Percentiles rank a stretch among this genome's conserved stretches.
These are phyloP conservation scores for Agonopterix subpropinquella DNA, from an alignment of 2,888 invertebrate genomes.

Conservation along the genomic window DNA sequence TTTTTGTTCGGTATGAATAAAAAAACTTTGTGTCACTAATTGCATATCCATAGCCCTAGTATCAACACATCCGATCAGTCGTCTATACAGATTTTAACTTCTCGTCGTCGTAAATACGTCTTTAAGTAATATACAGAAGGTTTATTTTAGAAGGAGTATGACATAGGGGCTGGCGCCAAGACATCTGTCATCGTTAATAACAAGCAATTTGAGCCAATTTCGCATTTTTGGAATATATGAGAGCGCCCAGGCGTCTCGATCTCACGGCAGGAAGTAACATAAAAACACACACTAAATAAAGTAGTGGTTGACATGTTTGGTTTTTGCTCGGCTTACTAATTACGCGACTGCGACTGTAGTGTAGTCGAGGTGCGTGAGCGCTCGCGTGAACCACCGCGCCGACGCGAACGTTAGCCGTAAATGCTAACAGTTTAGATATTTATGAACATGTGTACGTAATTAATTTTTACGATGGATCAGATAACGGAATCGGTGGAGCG, in stretches of 20 bases:
- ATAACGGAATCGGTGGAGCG: constrained; percentile 62
- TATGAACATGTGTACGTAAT: constrained; percentile 74
- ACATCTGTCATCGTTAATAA: constrained; percentile 75
- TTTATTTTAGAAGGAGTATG: constrained; percentile 16
- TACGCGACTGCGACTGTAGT: constrained; percentile 41
- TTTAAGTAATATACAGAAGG: constrained; percentile 20
- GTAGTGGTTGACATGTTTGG: constrained; percentile 61
- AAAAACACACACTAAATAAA: constrained; percentile 69
- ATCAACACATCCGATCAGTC: constrained; percentile 68
- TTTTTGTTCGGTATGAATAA: constrained; percentile 25
- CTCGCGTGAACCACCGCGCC: constrained; percentile 48
- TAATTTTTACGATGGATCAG: constrained; percentile 73
- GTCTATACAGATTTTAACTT: constrained; percentile 28
- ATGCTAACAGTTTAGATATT: constrained; percentile 69
- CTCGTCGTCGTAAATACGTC: constrained; percentile 18
- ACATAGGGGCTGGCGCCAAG: constrained; percentile 56
- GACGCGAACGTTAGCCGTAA: constrained; percentile 56
- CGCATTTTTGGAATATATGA: constrained; percentile 67
- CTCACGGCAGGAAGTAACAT: constrained; percentile 62
- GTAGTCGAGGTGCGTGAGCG: constrained; percentile 51
- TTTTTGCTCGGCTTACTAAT: constrained; percentile 57
- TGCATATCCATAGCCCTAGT: constrained; percentile 62
- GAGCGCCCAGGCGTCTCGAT: constrained; percentile 62
- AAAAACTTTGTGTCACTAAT: constrained; percentile 60
- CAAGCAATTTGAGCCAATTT: constrained; percentile 73